Conservation (phyloP, 2,888 invertebrate genomes). For the Drosophila phalerata region DNA sequence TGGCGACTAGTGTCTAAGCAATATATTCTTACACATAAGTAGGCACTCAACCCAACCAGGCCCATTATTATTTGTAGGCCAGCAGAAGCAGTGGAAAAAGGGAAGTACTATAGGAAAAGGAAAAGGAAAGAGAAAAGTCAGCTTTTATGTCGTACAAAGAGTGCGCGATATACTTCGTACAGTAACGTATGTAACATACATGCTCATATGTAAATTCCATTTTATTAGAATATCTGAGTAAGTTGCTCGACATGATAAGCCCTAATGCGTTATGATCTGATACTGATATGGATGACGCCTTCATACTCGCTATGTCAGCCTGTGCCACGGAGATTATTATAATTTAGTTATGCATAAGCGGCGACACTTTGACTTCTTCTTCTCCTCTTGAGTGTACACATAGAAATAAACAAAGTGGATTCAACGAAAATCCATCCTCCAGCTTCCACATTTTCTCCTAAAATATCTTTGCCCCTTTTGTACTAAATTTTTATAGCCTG, state of each 20-base stretch:
- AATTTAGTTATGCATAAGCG: constrained; percentile 63
- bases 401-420: constrained; percentile 39
- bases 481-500: constrained; percentile 26
- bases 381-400: constrained; percentile 18
- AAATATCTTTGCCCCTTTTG: constrained; percentile 11
- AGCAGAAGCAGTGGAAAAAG: neutral
- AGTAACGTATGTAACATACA: constrained; percentile 23
- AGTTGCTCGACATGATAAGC: constrained; percentile 69
- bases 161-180: constrained; percentile 1
- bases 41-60: constrained; percentile 17
- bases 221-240: constrained; percentile 71
- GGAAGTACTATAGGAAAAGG: neutral
- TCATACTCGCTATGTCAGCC: constrained; percentile 27
- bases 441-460: constrained; percentile 1
- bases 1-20: constrained; percentile 32
- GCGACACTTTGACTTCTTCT: constrained; percentile 44
- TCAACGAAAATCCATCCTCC: constrained; percentile 13
- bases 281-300: constrained; percentile 71
- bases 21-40: constrained; percentile 35
- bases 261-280: constrained; percentile 76
- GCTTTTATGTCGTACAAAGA: constrained; percentile 9
- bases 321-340: constrained; percentile 57
- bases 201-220: constrained; percentile 67
- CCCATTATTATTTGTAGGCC: constrained; percentile 48
- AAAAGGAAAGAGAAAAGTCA: constrained; percentile 4